Evolutionary conservation across 2,113 vertebrate species (phyloP).

Genomic region (Cygnus buccinator): DNA sequence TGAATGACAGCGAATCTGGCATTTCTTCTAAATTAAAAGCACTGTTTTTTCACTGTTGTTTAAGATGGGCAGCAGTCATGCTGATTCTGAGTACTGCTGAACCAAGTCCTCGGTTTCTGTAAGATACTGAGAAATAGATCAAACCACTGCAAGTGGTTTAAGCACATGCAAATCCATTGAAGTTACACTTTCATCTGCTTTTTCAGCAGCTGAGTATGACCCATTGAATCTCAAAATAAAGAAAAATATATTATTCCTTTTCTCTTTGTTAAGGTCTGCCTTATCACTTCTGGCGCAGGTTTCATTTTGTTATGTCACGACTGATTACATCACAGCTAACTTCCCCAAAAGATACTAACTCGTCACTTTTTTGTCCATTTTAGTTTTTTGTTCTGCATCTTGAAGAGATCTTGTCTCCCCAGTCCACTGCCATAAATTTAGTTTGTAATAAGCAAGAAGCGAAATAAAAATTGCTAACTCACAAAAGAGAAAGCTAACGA

Average conservation of each 20-base stretch:
- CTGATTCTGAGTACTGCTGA: neutral
- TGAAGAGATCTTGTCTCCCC: neutral
- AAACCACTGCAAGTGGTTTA: slow-evolving; percentile 2
- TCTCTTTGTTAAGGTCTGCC: neutral
- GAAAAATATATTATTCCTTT: neutral
- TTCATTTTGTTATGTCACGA: neutral
- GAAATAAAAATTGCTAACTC: neutral
- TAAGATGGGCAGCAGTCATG: neutral
- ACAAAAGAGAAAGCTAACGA: neutral
- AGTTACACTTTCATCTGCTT: slow-evolving; percentile 27
- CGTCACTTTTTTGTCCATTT: neutral
- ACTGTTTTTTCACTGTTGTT: neutral
- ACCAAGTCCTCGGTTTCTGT: neutral
- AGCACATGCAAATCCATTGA: slow-evolving; percentile 10
- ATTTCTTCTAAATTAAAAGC: slow-evolving; percentile 23
- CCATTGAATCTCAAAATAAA: neutral
- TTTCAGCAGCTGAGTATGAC: neutral
- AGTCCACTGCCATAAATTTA: neutral
- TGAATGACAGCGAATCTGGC: slow-evolving; percentile 40
- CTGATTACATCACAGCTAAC: neutral
- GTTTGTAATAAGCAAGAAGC: neutral
- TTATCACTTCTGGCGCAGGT: neutral
- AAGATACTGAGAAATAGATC: neutral
- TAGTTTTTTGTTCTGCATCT: neutral
- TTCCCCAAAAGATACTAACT: neutral